These are phyloP conservation scores for Halesus radiatus DNA, from an alignment of 1,140 invertebrate genomes.

Conservation along the genomic window DNA sequence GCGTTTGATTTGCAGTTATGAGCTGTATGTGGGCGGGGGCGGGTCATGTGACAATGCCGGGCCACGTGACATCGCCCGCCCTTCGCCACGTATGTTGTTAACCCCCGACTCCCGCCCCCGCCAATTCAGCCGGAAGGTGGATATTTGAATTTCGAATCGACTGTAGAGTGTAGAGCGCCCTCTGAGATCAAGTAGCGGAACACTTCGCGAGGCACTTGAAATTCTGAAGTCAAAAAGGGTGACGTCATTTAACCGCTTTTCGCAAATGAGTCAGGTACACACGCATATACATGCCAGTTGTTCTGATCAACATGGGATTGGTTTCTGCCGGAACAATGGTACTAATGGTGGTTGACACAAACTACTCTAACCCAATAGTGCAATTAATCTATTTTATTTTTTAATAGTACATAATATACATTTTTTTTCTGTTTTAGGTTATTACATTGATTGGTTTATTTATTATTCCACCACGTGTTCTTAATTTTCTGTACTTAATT, in stretches of 20 bases:
- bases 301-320: too few relatives aligned
- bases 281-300: not conserved
- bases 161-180: slow-evolving; percentile 7
- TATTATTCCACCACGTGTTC: too few relatives aligned
- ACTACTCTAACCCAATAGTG: too few relatives aligned
- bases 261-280: slow-evolving; percentile 14
- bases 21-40: not conserved
- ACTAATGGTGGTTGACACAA: too few relatives aligned
- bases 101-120: not conserved
- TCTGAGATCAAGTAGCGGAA: slow-evolving; percentile 45
- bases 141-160: slow-evolving; percentile 43
- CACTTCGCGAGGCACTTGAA: slow-evolving; percentile 31
- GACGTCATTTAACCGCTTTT: slow-evolving; percentile 37
- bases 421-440: too few relatives aligned
- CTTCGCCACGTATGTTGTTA: not conserved
- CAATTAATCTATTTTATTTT: too few relatives aligned
- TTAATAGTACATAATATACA: too few relatives aligned
- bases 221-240: slow-evolving; percentile 43
- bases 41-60: slow-evolving; percentile 13
- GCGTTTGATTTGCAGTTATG: slow-evolving; percentile 21
- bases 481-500: too few relatives aligned
- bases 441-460: too few relatives aligned
- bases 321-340: too few relatives aligned
- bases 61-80: slow-evolving; percentile 23
- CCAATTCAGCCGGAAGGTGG: slow-evolving; percentile 1